Percentiles rank a stretch among this genome's conserved stretches.
Conservation (phyloP, 2,797 vertebrate species). For the Rhinatrema bivittatum region DNA sequence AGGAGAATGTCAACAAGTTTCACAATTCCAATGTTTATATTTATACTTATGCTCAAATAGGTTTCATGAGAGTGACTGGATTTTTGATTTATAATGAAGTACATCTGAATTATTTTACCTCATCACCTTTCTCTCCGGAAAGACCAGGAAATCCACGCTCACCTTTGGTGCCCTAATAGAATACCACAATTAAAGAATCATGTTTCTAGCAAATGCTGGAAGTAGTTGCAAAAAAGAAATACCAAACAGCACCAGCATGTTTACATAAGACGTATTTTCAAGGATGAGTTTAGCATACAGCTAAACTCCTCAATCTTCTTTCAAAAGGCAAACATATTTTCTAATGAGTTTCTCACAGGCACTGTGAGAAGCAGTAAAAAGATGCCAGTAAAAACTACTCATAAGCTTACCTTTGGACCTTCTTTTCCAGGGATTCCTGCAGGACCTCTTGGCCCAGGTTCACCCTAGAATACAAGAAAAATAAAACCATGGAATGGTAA, state of each 20-base stretch:
- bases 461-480: conserved; percentile 59
- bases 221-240: neutral
- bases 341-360: too few species aligned
- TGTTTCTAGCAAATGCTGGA: neutral
- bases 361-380: too few species aligned
- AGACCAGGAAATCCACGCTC: conserved; percentile 89
- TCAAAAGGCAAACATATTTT: too few species aligned
- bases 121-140: conserved; percentile 84
- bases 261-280: too few species aligned
- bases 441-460: conserved; percentile 79
- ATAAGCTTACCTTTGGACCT: conserved; percentile 88
- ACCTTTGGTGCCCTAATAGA: conserved; percentile 84
- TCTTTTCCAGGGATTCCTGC: conserved; percentile 90
- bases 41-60: too few species aligned
- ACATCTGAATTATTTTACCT: conserved; percentile 67
- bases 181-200: conserved; percentile 19
- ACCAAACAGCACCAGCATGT: conserved; percentile 5
- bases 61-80: too few species aligned
- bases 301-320: too few species aligned
- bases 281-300: too few species aligned
- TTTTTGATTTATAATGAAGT: too few species aligned
- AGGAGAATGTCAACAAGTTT: too few species aligned
- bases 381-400: too few species aligned
- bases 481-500: neutral
- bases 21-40: too few species aligned